A percentile compares a stretch with the other conserved stretches of the same genome.
Conservation (phyloP, 2,797 vertebrate species). For the Geotria australis region DNA sequence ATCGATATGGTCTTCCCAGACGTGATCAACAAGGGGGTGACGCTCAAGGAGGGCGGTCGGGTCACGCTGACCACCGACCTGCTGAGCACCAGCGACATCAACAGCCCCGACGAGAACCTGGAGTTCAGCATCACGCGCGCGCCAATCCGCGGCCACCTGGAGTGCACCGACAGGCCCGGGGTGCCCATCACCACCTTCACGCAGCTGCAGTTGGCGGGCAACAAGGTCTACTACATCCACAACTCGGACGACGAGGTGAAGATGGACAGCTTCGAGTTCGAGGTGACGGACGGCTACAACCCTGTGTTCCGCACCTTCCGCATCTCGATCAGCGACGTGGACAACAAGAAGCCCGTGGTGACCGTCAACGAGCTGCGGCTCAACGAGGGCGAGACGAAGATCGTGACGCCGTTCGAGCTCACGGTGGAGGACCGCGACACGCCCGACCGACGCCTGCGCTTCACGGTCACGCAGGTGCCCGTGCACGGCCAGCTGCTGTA, state of each 20-base stretch:
- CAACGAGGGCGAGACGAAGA: conserved; percentile 27
- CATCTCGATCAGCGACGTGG: conserved; percentile 38
- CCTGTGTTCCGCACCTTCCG: conserved; percentile 33
- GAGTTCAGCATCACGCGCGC: conserved; percentile 32
- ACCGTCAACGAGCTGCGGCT: conserved; percentile 24
- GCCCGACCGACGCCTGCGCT: conserved; percentile 24
- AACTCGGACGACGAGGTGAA: conserved; percentile 42
- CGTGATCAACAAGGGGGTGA: conserved; percentile 43
- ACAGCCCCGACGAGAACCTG: conserved; percentile 38
- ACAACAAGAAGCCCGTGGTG: conserved; percentile 49
- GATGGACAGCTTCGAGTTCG: conserved; percentile 55
- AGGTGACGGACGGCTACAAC: conserved; percentile 39
- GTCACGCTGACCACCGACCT: conserved; percentile 40
- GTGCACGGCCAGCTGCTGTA: conserved; percentile 36
- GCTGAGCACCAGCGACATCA: conserved; percentile 39
- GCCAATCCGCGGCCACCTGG: conserved; percentile 33
- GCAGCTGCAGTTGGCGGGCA: conserved; percentile 35
- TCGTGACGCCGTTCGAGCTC: conserved; percentile 48
- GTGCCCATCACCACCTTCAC: conserved; percentile 39
- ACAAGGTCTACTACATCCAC: conserved; percentile 47
- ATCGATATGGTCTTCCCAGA: conserved; percentile 38
- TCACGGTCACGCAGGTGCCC: conserved; percentile 35
- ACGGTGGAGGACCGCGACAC: conserved; percentile 37
- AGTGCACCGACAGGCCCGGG: conserved; percentile 27
- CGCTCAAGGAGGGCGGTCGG: conserved; percentile 36